phyloP scores from a whole-genome alignment of 2,797 vertebrate genomes.

The Acropternis orthonyx region DNA sequence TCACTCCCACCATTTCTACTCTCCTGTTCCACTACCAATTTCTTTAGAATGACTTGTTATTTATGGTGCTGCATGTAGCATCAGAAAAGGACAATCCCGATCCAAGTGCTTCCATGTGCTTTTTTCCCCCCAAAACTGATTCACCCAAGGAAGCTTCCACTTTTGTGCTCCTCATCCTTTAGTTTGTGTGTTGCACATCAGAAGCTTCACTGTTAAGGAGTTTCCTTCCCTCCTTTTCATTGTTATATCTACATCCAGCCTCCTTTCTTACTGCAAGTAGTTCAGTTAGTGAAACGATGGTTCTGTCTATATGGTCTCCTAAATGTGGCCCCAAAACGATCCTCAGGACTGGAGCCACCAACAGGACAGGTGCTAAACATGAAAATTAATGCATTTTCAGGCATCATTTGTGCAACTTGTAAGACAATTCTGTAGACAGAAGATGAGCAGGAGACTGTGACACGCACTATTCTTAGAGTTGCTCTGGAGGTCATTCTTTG shows the following conservation, averaged over 20 bases:
- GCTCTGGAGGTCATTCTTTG: not conserved
- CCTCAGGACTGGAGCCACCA: not conserved
- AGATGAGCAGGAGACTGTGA: not conserved
- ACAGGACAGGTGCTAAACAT: not conserved
- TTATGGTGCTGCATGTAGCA: not conserved
- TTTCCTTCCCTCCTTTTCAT: not conserved
- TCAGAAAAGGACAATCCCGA: not conserved
- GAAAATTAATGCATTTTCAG: not conserved
- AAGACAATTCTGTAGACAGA: not conserved
- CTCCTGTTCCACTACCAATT: not conserved
- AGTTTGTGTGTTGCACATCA: not conserved
- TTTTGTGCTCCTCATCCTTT: not conserved
- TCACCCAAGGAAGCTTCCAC: not conserved
- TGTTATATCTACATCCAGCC: not conserved
- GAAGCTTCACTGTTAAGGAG: not conserved
- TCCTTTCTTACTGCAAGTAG: not conserved
- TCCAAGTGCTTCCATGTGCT: rapidly evolving
- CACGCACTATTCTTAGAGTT: not conserved
- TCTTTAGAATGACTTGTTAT: not conserved
- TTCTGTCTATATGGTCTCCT: not conserved
- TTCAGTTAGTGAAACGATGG: not conserved
- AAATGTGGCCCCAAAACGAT: not conserved
- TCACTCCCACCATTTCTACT: not conserved
- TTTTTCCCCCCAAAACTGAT: not conserved
- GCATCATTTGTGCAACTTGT: not conserved